Base-by-base conservation (phyloP, 2,888 invertebrate genomes). In the Athrips mouffetella region DNA sequence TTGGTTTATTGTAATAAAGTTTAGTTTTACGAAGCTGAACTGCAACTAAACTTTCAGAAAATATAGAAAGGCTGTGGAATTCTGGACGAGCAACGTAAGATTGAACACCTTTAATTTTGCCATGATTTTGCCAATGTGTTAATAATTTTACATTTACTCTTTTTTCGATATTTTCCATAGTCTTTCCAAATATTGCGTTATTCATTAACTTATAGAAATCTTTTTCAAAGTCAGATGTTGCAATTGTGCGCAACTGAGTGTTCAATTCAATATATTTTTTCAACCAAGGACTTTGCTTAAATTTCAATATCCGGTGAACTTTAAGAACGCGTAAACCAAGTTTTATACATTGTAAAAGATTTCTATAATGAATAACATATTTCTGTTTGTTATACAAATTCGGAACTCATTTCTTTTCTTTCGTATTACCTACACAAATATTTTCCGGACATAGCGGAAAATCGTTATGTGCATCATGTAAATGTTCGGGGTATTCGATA, bases 121-220 rank as follows among this genome's bases (percentile, higher is more conserved):
- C 57, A 6, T 35, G 47, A 50, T 64, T 61, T 33, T 63, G 57
- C 69, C 69, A 76, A 40, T 70, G 59, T 3, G 65, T 68, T 16
- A 71, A 42, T 21, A 74, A 49, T 48, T 62, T 67, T 0, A 76
- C 62, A 53, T 69, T 57, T 21, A 60, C 67, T 42, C 65, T 52
- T 49, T 68, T 67, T 50, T 66, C 58, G 8, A 69, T 60, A 50
- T 69, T 71, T 55, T 71, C 69, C 59, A 74, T 65, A 0, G 65
- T 69, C 51, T 79, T 77, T 0, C 77, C 74, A 54, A 68, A 77
- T 1, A 74, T 55, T 0, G 70, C 54, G 53, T 80, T 80, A 40
- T 72, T 77, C 64, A 75, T 69, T 8, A 75, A 53, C 55, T 81
- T 78, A 49, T 58, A 78, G 49, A 73, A 69, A 54, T 74, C 67